Conservation (phyloP, 2,888 invertebrate species). For the Conistra vaccinii region DNA sequence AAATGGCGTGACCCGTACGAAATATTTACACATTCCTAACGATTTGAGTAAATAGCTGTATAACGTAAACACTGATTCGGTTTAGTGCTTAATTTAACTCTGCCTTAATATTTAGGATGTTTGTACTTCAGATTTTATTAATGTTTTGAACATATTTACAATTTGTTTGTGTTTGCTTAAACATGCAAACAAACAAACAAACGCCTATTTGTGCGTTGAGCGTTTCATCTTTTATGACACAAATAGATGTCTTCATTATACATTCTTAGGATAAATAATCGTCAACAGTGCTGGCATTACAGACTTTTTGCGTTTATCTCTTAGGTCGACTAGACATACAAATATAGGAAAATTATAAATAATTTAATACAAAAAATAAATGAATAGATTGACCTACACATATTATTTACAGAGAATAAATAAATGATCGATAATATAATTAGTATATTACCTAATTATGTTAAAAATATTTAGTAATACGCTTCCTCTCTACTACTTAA, state of each 20-base stretch:
- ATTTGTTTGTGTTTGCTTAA: constrained; percentile 27
- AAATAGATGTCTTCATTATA: not conserved
- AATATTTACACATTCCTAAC: constrained; percentile 56
- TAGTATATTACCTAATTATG: too few species aligned
- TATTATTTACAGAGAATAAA: too few species aligned
- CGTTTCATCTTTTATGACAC: constrained; percentile 30
- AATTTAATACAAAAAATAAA: too few species aligned
- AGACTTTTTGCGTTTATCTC: not conserved
- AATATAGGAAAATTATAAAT: too few species aligned
- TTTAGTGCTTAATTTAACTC: constrained; percentile 53
- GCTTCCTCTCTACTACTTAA: too few species aligned
- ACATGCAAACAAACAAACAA: constrained; percentile 24
- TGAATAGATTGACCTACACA: too few species aligned
- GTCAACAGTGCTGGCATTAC: not conserved
- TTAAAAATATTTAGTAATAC: too few species aligned
- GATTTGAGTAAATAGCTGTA: constrained; percentile 51
- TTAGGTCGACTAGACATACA: not conserved
- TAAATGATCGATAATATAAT: too few species aligned
- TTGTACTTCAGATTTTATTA: constrained; percentile 39
- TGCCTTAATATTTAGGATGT: constrained; percentile 43
- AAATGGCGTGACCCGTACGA: constrained; percentile 41
- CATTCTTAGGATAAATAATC: too few species aligned
- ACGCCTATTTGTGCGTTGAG: not conserved
- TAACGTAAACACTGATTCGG: constrained; percentile 46
- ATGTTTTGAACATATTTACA: constrained; percentile 38